These are phyloP conservation scores for Corbicula japonica DNA, from an alignment of 2,888 invertebrate genomes.

Conservation along the genomic window DNA sequence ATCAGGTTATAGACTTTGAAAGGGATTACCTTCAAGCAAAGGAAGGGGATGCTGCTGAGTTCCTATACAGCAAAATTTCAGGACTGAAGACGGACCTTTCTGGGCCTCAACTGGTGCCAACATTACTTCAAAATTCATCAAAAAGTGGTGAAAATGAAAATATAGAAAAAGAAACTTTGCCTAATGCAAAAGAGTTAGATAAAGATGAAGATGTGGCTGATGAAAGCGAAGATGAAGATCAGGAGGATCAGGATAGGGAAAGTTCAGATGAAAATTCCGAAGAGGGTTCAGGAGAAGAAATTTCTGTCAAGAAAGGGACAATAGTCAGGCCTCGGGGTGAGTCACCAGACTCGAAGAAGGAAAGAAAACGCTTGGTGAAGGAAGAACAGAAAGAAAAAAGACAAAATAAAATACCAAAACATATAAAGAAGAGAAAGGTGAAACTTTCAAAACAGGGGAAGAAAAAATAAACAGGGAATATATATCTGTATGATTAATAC, in stretches of 20 bases:
- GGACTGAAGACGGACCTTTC: constrained; percentile 94
- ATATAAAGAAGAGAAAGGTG: constrained; percentile 96
- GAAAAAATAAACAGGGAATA: constrained; percentile 63
- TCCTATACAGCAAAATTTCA: constrained; percentile 95
- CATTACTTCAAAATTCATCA: constrained; percentile 52
- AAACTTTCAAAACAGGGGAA: constrained; percentile 71
- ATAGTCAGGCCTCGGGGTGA: constrained; percentile 86
- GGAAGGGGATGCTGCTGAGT: constrained; percentile 86
- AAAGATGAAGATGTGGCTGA: constrained; percentile 81
- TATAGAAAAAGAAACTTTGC: constrained; percentile 3
- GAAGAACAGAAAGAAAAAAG: constrained; percentile 95
- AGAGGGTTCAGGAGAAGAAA: constrained; percentile 53
- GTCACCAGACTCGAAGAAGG: constrained; percentile 87
- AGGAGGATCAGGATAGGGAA: constrained; percentile 51
- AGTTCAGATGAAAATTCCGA: constrained; percentile 25
- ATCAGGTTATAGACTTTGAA: constrained; percentile 91
- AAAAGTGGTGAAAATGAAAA: neutral
- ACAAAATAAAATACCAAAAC: constrained; percentile 96
- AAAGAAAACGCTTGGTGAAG: constrained; percentile 94
- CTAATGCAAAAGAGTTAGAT: constrained; percentile 19
- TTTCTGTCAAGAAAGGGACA: constrained; percentile 45
- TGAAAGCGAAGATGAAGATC: constrained; percentile 36
- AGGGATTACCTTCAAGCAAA: constrained; percentile 94
- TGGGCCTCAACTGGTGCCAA: constrained; percentile 88
- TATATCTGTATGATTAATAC: too few species aligned